These are phyloP conservation scores for Nautilus pompilius DNA, from an alignment of 1,140 invertebrate species.

Conservation along the genomic window DNA sequence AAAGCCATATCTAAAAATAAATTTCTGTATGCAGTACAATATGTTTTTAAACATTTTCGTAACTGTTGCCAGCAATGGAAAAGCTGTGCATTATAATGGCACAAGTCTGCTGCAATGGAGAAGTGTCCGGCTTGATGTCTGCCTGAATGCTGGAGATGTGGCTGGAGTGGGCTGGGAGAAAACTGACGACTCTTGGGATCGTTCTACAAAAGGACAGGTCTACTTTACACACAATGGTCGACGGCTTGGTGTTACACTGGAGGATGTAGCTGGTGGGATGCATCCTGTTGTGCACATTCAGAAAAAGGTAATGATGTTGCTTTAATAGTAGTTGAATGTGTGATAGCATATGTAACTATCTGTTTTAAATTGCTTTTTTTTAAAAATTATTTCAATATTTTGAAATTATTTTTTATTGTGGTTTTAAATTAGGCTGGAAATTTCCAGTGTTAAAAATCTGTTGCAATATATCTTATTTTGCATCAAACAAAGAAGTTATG, in stretches of 20 bases:
- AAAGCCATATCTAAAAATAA: no score
- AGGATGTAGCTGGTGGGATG: conserved; percentile 52
- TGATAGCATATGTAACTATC: not conserved
- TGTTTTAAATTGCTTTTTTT: not conserved
- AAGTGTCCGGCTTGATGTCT: conserved; percentile 51
- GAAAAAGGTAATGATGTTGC: conserved; percentile 56
- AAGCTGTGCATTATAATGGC: conserved; percentile 56
- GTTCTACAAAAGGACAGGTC: conserved; percentile 45
- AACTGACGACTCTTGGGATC: conserved; percentile 28
- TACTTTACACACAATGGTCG: conserved; percentile 54
- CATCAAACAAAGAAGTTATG: no score
- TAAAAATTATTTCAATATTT: not conserved
- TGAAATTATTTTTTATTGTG: no score
- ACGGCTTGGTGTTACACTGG: conserved; percentile 38
- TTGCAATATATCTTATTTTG: no score
- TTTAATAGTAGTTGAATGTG: no score
- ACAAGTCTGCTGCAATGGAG: conserved; percentile 54
- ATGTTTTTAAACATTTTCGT: no score
- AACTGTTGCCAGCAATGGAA: conserved; percentile 45
- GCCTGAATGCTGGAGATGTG: conserved; percentile 49
- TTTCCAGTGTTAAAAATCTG: no score
- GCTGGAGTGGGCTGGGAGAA: conserved; percentile 56
- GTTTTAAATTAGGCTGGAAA: no score
- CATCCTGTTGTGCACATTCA: conserved; percentile 56
- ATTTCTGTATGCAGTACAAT: no score